A percentile compares a stretch with the other conserved stretches of the same genome.
These are phyloP conservation scores for Pycnonotus jocosus DNA, from an alignment of 2,113 vertebrate genomes.

Conservation along the genomic window DNA sequence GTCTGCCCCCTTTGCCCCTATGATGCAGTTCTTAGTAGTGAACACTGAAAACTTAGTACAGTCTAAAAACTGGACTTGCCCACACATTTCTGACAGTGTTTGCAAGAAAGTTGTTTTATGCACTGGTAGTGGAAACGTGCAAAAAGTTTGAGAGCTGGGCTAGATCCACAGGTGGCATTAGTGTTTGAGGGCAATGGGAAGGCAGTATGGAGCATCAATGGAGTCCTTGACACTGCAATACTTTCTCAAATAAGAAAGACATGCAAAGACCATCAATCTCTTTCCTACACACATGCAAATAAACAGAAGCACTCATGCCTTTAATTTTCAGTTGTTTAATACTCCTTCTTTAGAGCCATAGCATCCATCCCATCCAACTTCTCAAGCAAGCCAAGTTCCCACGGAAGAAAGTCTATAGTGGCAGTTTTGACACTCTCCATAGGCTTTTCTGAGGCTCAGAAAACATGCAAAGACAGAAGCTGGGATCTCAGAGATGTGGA, in stretches of 20 bases:
- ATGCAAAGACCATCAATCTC: background rate
- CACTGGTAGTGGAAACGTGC: background rate
- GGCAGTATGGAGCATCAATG: background rate
- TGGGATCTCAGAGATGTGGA: accelerated
- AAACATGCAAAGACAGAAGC: background rate
- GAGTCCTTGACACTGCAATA: background rate
- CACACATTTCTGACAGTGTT: background rate
- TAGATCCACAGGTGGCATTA: background rate
- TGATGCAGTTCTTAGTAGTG: background rate
- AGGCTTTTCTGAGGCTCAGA: background rate
- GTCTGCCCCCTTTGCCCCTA: background rate
- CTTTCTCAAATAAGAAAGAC: background rate
- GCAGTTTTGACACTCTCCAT: background rate
- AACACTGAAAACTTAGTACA: background rate
- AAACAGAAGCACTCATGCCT: background rate
- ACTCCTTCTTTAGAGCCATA: background rate
- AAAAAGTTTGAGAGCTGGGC: background rate
- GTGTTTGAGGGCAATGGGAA: background rate
- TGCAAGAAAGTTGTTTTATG: background rate
- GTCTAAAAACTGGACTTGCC: background rate
- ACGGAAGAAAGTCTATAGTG: background rate
- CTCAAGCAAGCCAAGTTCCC: background rate
- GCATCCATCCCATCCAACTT: background rate
- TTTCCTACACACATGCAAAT: background rate
- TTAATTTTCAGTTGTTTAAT: background rate